A percentile compares a stretch with the other conserved stretches of the same genome.
Conservation (phyloP, 2,888 invertebrate species). For the Hirudinaria manillensis region DNA sequence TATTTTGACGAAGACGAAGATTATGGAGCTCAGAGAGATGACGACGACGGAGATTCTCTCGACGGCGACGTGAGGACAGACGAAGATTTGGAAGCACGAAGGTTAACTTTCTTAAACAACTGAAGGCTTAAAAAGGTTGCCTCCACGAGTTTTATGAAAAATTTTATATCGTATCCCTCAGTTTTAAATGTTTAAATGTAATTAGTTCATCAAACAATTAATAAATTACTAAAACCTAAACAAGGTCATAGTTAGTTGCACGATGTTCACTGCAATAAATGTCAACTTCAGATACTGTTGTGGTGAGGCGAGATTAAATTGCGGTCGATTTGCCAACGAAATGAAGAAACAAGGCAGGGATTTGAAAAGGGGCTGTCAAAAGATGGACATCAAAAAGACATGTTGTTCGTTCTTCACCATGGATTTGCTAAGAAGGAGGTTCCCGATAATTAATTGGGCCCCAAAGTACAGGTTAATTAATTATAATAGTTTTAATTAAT, state of each 20-base stretch:
- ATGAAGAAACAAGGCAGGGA: slow-evolving; percentile 20
- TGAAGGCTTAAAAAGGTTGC: not conserved
- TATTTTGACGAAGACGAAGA: slow-evolving; percentile 24
- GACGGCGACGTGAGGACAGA: slow-evolving; percentile 18
- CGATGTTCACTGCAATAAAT: too few species aligned
- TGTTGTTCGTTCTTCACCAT: slow-evolving; percentile 17
- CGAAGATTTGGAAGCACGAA: slow-evolving; percentile 13
- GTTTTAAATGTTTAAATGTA: not conserved
- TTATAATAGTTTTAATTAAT: not conserved
- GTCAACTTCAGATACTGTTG: slow-evolving; percentile 30
- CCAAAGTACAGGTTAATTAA: slow-evolving; percentile 28
- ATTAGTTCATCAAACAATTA: too few species aligned
- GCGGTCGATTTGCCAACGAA: slow-evolving; percentile 4
- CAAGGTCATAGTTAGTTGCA: too few species aligned
- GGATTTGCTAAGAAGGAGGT: slow-evolving; percentile 14
- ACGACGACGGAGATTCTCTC: slow-evolving; percentile 24
- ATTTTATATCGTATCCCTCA: not conserved
- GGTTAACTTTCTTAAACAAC: not conserved
- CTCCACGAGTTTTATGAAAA: not conserved
- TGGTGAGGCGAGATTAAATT: slow-evolving; percentile 25
- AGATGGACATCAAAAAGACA: slow-evolving; percentile 10
- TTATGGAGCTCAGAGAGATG: slow-evolving; percentile 8
- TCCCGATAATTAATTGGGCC: slow-evolving; percentile 28
- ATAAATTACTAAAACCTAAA: too few species aligned
- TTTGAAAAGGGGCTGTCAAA: slow-evolving; percentile 2